Evolutionary conservation across 2,113 vertebrate genomes (phyloP).

Genomic region (Potamarius usumacintae): DNA sequence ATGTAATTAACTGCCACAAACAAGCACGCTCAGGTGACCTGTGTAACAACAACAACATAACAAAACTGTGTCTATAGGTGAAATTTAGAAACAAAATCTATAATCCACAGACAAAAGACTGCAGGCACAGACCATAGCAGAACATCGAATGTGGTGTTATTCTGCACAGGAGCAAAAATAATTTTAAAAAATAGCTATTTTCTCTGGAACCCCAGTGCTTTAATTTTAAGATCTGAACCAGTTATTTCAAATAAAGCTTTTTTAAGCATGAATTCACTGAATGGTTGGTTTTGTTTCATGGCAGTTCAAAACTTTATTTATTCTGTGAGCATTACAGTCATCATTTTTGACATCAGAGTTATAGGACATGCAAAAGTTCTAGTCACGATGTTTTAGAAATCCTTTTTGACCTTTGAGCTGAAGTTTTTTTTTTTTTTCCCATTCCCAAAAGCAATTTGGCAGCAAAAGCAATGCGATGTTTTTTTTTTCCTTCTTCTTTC

Average conservation of each 20-base stretch:
- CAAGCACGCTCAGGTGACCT: conserved; percentile 49
- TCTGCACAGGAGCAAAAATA: not conserved
- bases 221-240: not conserved
- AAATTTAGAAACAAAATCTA: not conserved
- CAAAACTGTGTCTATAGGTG: conserved; percentile 28
- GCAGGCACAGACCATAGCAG: not conserved
- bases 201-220: not conserved
- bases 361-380: not conserved
- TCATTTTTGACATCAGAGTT: not conserved
- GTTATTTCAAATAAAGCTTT: not conserved
- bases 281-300: not conserved
- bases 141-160: not conserved
- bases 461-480: not conserved
- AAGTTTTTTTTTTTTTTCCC: not conserved
- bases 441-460: conserved; percentile 8
- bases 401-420: not conserved
- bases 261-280: not conserved
- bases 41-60: conserved; percentile 45
- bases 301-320: too few relatives aligned
- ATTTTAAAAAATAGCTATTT: not conserved
- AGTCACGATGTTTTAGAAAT: conserved; percentile 7
- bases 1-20: conserved; percentile 71
- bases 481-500: not conserved
- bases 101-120: not conserved
- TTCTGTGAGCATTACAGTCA: too few relatives aligned